Evolutionary conservation across 2,113 vertebrate genomes (phyloP).

Genomic region (Pogonocichla stellata): DNA sequence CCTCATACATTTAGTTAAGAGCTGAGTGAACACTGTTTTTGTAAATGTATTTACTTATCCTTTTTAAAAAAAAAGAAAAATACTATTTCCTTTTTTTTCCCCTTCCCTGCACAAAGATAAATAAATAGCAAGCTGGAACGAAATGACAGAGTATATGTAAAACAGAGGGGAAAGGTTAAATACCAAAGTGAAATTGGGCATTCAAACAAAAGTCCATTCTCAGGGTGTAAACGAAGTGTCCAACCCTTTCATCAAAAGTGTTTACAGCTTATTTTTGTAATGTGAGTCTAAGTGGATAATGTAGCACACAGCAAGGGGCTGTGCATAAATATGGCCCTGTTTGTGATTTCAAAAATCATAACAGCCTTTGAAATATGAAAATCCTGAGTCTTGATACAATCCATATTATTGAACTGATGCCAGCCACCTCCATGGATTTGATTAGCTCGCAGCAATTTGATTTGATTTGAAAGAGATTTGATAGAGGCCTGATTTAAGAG

Average conservation of each 20-base stretch:
- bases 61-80: background rate
- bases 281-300: slow-evolving; percentile 62
- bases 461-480: no score
- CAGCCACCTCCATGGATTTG: background rate
- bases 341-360: slow-evolving; percentile 62
- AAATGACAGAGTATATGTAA: slow-evolving; percentile 51
- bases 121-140: slow-evolving; percentile 38
- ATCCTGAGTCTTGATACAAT: slow-evolving; percentile 22
- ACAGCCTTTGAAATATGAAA: slow-evolving; percentile 57
- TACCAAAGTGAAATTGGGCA: slow-evolving; percentile 50
- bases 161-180: slow-evolving; percentile 61
- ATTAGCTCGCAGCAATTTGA: background rate
- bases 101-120: slow-evolving; percentile 35
- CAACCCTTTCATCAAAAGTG: slow-evolving; percentile 60
- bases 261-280: slow-evolving; percentile 71
- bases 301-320: background rate
- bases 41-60: slow-evolving; percentile 33
- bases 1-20: background rate
- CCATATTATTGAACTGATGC: background rate
- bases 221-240: slow-evolving; percentile 50
- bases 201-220: slow-evolving; percentile 61
- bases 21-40: slow-evolving; percentile 16
- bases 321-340: slow-evolving; percentile 41
- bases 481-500: background rate
- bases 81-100: background rate